Evolutionary conservation across 2,797 vertebrate genomes (phyloP), one percentile per base, ranked within the genome.

Genomic region (Pseudomugil gertrudae): DNA sequence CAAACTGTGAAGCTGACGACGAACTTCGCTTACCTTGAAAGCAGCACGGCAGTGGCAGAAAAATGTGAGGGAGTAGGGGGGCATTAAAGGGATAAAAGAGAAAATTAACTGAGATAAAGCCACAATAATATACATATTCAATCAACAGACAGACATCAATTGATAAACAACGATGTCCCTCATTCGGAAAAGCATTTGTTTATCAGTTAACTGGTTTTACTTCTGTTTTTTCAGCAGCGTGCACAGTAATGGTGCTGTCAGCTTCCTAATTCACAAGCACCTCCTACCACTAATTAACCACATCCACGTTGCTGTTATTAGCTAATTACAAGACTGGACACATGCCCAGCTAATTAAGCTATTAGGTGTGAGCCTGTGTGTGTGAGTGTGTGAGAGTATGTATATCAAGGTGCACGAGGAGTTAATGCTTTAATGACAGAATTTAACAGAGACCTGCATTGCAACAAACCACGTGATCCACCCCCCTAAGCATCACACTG

Each of bases 271-370:
- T 95, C 95, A 95, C 95, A 96, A 91, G 95, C 95, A 94, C 95
- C 95, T 94, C 94, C 95, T 84, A 95, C 94, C 94, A 87, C 92
- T 96, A 97, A 98, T 97, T 96, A 96, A 94, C 91, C 94, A 94
- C 94, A 95, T 94, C 95, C 93, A 95, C 95, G 95, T 95, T 90
- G 92, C 92, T 92, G 92, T 96, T 98, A 97, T 97, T 98, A 97
- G 95, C 93, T 96, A 97, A 98, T 98, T 98, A 97, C 93, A 94
- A 93, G 92, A 94, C 94, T 96, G 97, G 97, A 98, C 96, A 96
- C 95, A 94, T 94, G 95, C 94, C 94, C 94, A 90, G 68, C 95
- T 98, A 98, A 98, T 99, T 98, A 98, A 96, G 76, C 87, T 69
- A 86, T 89, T 84, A 77, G 76, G 81, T 81, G 35, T 80, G 74